phyloP scores from a whole-genome alignment of 2,113 vertebrate genomes.

The cattle (Bos taurus) region ARS-UCD2.0 NC_037330.1:112964501-112965000 shows the following conservation, averaged over 20 bases:
- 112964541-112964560: not conserved
- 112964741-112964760: not conserved
- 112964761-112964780: not conserved
- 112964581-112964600: not conserved
- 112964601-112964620: not conserved
- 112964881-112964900: not conserved
- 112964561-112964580: not conserved
- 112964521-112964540: not conserved
- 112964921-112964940: not conserved
- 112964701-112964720: too few relatives aligned
- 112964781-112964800: not conserved
- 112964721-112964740: not conserved
- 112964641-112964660: not conserved
- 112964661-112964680: not conserved
- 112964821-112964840: not conserved
- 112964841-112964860: not conserved
- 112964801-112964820: not conserved
- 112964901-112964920: not conserved
- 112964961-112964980: not conserved
- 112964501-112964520: not conserved
- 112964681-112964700: not conserved
- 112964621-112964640: not conserved
- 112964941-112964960: not conserved
- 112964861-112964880: not conserved
- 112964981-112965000: not conserved